These are phyloP conservation scores for Mungos mungo DNA, from an alignment of 2,113 vertebrate genomes.

Conservation along the genomic window DNA sequence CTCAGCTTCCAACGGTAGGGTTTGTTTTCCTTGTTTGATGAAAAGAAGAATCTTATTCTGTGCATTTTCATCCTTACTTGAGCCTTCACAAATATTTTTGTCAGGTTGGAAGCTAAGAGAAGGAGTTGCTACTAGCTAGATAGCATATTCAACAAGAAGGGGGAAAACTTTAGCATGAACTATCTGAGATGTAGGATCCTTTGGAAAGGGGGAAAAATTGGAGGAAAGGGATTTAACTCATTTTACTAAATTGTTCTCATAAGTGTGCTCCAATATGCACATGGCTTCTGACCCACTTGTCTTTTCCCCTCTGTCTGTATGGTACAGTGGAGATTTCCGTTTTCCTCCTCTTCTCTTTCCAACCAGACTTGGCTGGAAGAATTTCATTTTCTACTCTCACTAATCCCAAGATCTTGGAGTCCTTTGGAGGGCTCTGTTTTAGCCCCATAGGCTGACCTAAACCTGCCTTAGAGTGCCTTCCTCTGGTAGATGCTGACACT, in stretches of 20 bases:
- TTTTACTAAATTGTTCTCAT: neutral
- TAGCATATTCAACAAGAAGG: neutral
- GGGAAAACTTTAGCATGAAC: neutral
- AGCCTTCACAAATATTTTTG: neutral
- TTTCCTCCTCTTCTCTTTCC: neutral
- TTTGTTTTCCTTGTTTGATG: neutral
- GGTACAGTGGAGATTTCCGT: neutral
- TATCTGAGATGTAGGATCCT: neutral
- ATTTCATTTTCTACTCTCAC: neutral
- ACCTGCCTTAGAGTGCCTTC: neutral
- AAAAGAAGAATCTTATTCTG: conserved; percentile 1
- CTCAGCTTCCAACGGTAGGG: neutral
- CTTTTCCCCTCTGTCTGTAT: neutral
- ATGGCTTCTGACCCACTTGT: neutral
- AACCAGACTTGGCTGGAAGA: neutral
- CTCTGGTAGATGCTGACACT: neutral
- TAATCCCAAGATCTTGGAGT: neutral
- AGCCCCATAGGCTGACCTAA: neutral
- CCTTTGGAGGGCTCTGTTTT: neutral
- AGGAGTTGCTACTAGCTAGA: neutral
- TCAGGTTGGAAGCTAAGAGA: neutral
- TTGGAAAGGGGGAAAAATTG: neutral
- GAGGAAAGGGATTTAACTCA: neutral
- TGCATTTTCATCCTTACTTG: neutral
- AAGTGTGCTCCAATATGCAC: neutral